A percentile compares a stretch with the other conserved stretches of the same genome.
Conservation (phyloP, 2,888 invertebrate genomes). For the Mayetiola destructor region DNA sequence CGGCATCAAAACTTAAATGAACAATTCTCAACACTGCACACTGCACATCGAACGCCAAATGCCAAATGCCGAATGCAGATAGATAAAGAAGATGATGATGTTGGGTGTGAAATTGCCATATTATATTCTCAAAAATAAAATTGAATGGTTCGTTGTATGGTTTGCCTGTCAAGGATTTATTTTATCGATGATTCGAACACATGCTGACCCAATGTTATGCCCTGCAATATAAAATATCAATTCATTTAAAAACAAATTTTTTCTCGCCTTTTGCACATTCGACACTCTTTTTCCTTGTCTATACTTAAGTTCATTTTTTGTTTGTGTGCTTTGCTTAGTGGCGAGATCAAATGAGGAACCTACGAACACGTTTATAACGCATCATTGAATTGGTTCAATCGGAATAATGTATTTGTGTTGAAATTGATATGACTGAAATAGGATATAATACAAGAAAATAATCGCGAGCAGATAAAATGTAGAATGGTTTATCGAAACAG, state of each 20-base stretch:
- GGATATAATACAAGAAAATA: no score
- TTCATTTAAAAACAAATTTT: background rate
- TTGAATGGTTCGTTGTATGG: background rate
- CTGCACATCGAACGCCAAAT: background rate
- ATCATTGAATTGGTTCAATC: no score
- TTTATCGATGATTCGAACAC: conserved; percentile 1
- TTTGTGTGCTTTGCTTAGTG: background rate
- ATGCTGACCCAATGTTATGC: background rate
- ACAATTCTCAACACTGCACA: no score
- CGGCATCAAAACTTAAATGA: background rate
- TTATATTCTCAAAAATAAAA: background rate
- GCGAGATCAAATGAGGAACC: no score
- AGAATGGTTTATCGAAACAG: no score
- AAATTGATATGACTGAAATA: no score
- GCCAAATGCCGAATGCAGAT: background rate
- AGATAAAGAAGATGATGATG: no score
- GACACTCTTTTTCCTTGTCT: background rate
- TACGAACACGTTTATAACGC: no score
- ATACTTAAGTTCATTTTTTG: background rate
- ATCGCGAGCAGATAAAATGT: no score
- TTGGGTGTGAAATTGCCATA: conserved; percentile 8
- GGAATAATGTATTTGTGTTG: no score
- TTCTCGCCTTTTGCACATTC: background rate
- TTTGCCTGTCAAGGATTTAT: no score
- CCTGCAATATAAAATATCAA: background rate